A percentile compares a stretch with the other conserved stretches of the same genome.
These are phyloP conservation scores for Ctenicera cuprea DNA, from an alignment of 2,888 invertebrate genomes.

Conservation along the genomic window DNA sequence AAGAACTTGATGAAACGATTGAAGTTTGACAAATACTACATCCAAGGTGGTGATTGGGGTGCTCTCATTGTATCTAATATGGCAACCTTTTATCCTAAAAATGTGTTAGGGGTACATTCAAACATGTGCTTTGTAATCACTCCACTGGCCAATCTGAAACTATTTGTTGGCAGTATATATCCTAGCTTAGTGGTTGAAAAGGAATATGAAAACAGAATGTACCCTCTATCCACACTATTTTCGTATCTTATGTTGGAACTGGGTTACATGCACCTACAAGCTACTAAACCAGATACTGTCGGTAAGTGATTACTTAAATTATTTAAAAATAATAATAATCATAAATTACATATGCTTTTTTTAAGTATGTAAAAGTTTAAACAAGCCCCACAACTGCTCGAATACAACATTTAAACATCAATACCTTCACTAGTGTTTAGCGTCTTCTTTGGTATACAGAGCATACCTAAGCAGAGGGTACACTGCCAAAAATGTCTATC, in stretches of 20 bases:
- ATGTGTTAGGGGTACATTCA: slow-evolving; percentile 74
- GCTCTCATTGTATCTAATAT: slow-evolving; percentile 77
- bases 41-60: slow-evolving; percentile 81
- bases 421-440: too few relatives aligned
- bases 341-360: too few relatives aligned
- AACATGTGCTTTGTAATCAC: slow-evolving; percentile 58
- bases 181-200: slow-evolving; percentile 69
- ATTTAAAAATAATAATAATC: too few relatives aligned
- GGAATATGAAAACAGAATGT: slow-evolving; percentile 72
- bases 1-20: slow-evolving; percentile 68
- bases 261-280: slow-evolving; percentile 86
- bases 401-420: too few relatives aligned
- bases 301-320: slow-evolving; percentile 78
- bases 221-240: slow-evolving; percentile 72
- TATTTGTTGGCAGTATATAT: slow-evolving; percentile 48
- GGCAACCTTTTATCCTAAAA: slow-evolving; percentile 78
- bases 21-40: slow-evolving; percentile 76
- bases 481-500: too few relatives aligned
- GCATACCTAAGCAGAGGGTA: too few relatives aligned
- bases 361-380: too few relatives aligned
- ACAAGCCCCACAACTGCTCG: too few relatives aligned
- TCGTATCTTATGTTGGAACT: slow-evolving; percentile 73
- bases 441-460: too few relatives aligned
- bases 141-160: slow-evolving; percentile 47
- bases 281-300: slow-evolving; percentile 92